phyloP scores from a whole-genome alignment of 2,888 invertebrate species.

The Drosophila suboccidentalis region DNA sequence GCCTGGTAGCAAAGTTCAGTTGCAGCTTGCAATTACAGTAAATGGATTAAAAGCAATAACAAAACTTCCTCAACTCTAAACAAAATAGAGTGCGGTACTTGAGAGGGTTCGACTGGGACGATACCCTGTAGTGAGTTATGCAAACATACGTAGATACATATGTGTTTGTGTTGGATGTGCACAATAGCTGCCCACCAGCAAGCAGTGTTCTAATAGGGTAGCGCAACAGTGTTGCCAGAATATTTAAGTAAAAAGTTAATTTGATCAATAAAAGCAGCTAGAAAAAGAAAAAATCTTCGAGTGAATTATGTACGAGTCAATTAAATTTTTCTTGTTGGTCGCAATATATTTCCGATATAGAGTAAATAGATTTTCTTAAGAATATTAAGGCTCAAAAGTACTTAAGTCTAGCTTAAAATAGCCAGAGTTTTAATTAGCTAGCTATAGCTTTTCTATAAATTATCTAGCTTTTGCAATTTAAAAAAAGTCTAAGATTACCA shows the following conservation, averaged over 20 bases:
- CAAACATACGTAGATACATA: neutral
- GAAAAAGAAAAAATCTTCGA: too few relatives aligned
- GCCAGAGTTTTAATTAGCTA: too few relatives aligned
- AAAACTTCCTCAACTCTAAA: constrained; percentile 51
- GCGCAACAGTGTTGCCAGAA: neutral
- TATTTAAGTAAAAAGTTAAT: neutral
- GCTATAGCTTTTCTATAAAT: too few relatives aligned
- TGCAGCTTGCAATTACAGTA: constrained; percentile 26
- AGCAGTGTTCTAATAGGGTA: neutral
- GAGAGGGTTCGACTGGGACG: neutral
- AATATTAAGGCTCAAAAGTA: too few relatives aligned
- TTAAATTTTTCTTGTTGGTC: too few relatives aligned
- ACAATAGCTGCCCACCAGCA: neutral
- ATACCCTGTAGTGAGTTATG: neutral
- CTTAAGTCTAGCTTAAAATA: too few relatives aligned
- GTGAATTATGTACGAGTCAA: too few relatives aligned
- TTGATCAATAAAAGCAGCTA: too few relatives aligned
- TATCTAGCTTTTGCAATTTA: too few relatives aligned
- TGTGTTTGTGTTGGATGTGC: neutral
- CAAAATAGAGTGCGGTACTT: constrained; percentile 5
- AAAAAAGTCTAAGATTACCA: too few relatives aligned
- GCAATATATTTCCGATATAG: too few relatives aligned
- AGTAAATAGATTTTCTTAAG: too few relatives aligned
- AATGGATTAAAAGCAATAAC: constrained; percentile 19
- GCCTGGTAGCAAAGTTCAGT: constrained; percentile 3